phyloP scores from a whole-genome alignment of 2,797 vertebrate species.

The Sparus aurata region DNA sequence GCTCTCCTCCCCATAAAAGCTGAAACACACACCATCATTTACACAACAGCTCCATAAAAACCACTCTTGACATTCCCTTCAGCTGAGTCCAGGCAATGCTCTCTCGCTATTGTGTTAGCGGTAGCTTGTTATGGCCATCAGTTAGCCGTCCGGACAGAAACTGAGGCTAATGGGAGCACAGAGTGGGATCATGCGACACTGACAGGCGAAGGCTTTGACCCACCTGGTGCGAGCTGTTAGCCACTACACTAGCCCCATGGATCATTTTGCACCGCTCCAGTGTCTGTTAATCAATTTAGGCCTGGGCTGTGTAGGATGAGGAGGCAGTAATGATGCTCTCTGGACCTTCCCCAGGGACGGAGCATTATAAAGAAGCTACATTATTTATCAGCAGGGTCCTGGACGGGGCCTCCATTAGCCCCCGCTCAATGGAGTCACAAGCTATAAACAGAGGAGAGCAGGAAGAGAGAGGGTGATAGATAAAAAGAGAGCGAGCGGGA shows the following conservation, averaged over 20 bases:
- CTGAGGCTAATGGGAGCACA: constrained; percentile 81
- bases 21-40: constrained; percentile 71
- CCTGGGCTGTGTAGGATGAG: constrained; percentile 93
- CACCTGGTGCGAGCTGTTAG: constrained; percentile 77
- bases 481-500: constrained; percentile 48
- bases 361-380: constrained; percentile 98
- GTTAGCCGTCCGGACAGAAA: constrained; percentile 65
- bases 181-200: constrained; percentile 90
- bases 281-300: constrained; percentile 99
- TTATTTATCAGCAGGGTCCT: constrained; percentile 99
- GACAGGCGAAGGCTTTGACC: constrained; percentile 85
- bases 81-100: constrained; percentile 36
- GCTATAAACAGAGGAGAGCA: constrained; percentile 84
- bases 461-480: constrained; percentile 73
- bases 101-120: constrained; percentile 69
- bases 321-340: constrained; percentile 99
- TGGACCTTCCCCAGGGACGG: constrained; percentile 90
- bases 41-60: constrained; percentile 74
- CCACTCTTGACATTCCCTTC: constrained; percentile 57
- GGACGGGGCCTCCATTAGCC: constrained; percentile 97
- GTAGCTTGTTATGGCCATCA: constrained; percentile 73
- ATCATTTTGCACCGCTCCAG: constrained; percentile 98
- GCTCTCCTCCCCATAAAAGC: constrained; percentile 62
- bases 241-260: constrained; percentile 91
- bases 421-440: constrained; percentile 90